Conservation (phyloP, 2,888 invertebrate genomes). For the Nemurella pictetii region DNA sequence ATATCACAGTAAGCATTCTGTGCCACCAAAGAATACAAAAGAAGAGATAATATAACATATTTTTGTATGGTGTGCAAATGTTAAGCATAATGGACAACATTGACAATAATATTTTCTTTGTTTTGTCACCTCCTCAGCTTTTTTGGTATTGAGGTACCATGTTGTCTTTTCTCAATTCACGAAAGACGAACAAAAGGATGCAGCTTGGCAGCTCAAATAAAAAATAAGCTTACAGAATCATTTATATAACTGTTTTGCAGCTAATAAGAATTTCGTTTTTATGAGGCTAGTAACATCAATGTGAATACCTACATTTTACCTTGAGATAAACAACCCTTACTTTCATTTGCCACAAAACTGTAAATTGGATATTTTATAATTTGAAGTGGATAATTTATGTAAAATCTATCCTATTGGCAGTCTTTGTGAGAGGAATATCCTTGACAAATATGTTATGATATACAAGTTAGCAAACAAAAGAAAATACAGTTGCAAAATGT, state of each 20-base stretch:
- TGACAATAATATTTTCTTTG: constrained; percentile 1
- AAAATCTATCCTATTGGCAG: constrained; percentile 27
- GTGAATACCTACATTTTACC: constrained; percentile 19
- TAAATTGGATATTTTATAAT: neutral
- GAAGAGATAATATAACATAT: constrained; percentile 21
- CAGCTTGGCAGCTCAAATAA: constrained; percentile 12
- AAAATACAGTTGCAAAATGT: constrained; percentile 26
- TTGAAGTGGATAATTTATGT: constrained; percentile 18
- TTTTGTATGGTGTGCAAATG: constrained; percentile 26
- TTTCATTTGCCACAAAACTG: neutral
- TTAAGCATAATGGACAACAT: neutral
- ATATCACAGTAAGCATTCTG: constrained; percentile 42
- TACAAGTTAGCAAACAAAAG: constrained; percentile 9
- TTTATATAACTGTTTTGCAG: neutral
- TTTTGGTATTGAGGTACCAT: constrained; percentile 1
- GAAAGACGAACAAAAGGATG: neutral
- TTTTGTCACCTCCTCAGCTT: constrained; percentile 12
- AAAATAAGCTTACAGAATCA: neutral
- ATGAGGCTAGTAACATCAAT: constrained; percentile 9
- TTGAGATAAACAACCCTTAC: neutral
- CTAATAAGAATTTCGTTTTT: constrained; percentile 15
- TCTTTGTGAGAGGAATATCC: constrained; percentile 18
- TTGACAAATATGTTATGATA: neutral
- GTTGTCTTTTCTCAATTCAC: neutral
- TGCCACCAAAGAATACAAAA: constrained; percentile 29